phyloP scores from a whole-genome alignment of 1,140 invertebrate species.

The Muscidifurax raptorellus region DNA sequence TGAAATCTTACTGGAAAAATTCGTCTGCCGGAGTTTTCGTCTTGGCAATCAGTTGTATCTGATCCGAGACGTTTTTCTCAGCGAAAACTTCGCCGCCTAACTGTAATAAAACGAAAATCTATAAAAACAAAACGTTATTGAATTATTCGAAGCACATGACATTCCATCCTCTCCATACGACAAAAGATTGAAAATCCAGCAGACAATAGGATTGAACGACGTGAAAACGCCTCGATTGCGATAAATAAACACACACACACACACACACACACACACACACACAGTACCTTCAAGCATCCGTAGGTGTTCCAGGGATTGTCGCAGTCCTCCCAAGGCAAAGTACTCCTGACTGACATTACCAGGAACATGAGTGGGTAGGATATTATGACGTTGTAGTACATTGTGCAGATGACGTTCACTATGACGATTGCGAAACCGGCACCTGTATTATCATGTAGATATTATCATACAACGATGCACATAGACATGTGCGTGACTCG shows the following conservation, averaged over 20 bases:
- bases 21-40: constrained; percentile 86
- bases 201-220: too few species aligned
- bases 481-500: not conserved
- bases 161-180: too few species aligned
- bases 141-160: not conserved
- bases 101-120: constrained; percentile 51
- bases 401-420: constrained; percentile 91
- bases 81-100: constrained; percentile 57
- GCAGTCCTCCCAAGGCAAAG: constrained; percentile 92
- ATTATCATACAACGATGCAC: constrained; percentile 38
- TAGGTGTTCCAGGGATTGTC: constrained; percentile 92
- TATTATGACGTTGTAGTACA: constrained; percentile 96
- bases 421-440: constrained; percentile 89
- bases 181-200: too few species aligned
- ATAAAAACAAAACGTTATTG: not conserved
- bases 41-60: constrained; percentile 62
- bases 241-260: too few species aligned
- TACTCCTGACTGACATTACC: constrained; percentile 80
- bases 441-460: too few species aligned
- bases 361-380: constrained; percentile 93
- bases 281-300: constrained; percentile 79
- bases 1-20: constrained; percentile 86
- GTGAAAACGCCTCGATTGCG: too few species aligned
- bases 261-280: too few species aligned
- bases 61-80: constrained; percentile 60